These are phyloP conservation scores for Leptinotarsa tumamoca DNA, from an alignment of 2,888 invertebrate genomes.

Conservation along the genomic window DNA sequence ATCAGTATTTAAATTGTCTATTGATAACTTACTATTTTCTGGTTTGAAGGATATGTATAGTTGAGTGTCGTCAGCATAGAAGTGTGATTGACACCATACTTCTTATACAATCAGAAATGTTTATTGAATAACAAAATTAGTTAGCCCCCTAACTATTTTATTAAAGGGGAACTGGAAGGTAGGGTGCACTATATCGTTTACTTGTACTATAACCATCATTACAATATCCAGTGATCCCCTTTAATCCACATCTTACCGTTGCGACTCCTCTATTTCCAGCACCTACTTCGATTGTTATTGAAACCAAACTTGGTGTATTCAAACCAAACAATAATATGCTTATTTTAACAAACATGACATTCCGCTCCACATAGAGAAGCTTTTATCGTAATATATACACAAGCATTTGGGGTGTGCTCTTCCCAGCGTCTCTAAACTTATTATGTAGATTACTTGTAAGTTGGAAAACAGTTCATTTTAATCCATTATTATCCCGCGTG, in stretches of 20 bases:
- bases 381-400: slow-evolving; percentile 14
- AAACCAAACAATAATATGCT: slow-evolving; percentile 6
- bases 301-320: slow-evolving; percentile 5
- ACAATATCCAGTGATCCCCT: not conserved
- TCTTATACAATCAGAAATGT: too few relatives aligned
- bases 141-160: too few relatives aligned
- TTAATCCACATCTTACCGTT: not conserved
- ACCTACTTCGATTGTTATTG: slow-evolving; percentile 3
- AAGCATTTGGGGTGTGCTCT: slow-evolving; percentile 2
- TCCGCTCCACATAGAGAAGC: slow-evolving; percentile 6
- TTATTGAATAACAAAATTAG: too few relatives aligned
- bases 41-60: too few relatives aligned
- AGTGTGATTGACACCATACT: too few relatives aligned
- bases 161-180: too few relatives aligned
- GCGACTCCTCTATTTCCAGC: not conserved
- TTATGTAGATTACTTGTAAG: slow-evolving; percentile 15
- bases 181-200: too few relatives aligned
- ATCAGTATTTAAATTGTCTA: too few relatives aligned
- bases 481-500: slow-evolving; percentile 2
- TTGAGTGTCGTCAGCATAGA: too few relatives aligned
- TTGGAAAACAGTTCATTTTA: slow-evolving; percentile 5
- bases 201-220: too few relatives aligned
- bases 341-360: slow-evolving; percentile 8
- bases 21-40: too few relatives aligned
- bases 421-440: slow-evolving; percentile 11